These are phyloP conservation scores for Erebia ligea DNA, from an alignment of 2,888 invertebrate species.

Conservation along the genomic window DNA sequence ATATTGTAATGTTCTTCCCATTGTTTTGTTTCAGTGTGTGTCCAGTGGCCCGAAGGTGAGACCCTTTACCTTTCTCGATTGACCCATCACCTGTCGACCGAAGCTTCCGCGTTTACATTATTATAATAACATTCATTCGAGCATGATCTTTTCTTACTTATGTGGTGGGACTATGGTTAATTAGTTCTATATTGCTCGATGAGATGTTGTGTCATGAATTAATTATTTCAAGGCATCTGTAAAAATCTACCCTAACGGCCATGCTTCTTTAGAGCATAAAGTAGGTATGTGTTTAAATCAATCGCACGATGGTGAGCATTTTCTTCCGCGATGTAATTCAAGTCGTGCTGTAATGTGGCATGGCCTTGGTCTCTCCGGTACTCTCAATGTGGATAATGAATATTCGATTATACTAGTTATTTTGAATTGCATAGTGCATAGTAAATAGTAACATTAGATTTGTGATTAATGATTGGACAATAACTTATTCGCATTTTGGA, in stretches of 20 bases:
- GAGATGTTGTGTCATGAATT: slow-evolving; percentile 59
- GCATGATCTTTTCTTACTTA: slow-evolving; percentile 74
- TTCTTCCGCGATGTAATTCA: slow-evolving; percentile 43
- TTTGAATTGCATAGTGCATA: slow-evolving; percentile 61
- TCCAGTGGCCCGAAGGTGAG: slow-evolving; percentile 96
- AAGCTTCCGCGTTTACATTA: slow-evolving; percentile 75
- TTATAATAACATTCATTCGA: slow-evolving; percentile 74
- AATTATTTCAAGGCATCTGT: slow-evolving; percentile 64
- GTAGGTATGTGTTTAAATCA: slow-evolving; percentile 49
- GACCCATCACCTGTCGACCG: slow-evolving; percentile 51
- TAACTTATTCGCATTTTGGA: slow-evolving; percentile 44
- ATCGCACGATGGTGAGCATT: slow-evolving; percentile 51
- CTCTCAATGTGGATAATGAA: slow-evolving; percentile 58
- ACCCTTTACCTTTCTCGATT: slow-evolving; percentile 50
- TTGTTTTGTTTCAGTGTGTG: slow-evolving; percentile 91
- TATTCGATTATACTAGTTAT: slow-evolving; percentile 54
- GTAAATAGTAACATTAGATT: slow-evolving; percentile 57
- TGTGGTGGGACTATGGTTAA: slow-evolving; percentile 75
- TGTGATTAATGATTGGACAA: slow-evolving; percentile 55
- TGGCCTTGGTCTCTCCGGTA: slow-evolving; percentile 56
- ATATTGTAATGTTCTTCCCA: slow-evolving; percentile 39
- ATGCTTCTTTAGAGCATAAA: slow-evolving; percentile 68
- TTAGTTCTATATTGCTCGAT: slow-evolving; percentile 70
- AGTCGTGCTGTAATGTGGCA: slow-evolving; percentile 63
- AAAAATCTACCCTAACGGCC: slow-evolving; percentile 57